Evolutionary conservation across 1,140 invertebrate species (phyloP).

Genomic region (Leptinotarsa undecemlineata): DNA sequence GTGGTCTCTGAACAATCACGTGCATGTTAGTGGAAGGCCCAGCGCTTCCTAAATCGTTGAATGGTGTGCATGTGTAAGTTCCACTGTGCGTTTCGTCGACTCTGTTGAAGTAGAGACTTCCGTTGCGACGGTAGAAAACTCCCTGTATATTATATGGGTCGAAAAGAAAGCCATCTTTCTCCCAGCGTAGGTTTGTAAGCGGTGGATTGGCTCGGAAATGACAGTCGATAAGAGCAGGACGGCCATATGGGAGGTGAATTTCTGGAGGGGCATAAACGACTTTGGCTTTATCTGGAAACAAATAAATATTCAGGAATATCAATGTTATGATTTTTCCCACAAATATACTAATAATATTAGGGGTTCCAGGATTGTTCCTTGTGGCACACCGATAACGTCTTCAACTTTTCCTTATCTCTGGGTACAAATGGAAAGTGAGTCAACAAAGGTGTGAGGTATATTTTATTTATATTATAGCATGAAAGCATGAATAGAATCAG

Average conservation of each 20-base stretch:
- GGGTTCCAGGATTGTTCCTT: too few relatives aligned
- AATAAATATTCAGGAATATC: not conserved
- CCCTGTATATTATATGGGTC: conserved; percentile 89
- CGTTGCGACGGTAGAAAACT: conserved; percentile 83
- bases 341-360: too few relatives aligned
- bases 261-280: conserved; percentile 87
- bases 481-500: too few relatives aligned
- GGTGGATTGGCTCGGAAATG: conserved; percentile 92
- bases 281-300: conserved; percentile 80
- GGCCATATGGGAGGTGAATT: conserved; percentile 85
- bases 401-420: too few relatives aligned
- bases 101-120: conserved; percentile 78
- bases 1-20: conserved; percentile 86
- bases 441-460: too few relatives aligned
- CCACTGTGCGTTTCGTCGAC: conserved; percentile 78
- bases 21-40: conserved; percentile 83
- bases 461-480: too few relatives aligned
- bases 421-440: too few relatives aligned
- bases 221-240: conserved; percentile 88
- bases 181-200: conserved; percentile 90
- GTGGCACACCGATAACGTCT: too few relatives aligned
- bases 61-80: conserved; percentile 88
- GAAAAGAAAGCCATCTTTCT: conserved; percentile 89
- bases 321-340: too few relatives aligned
- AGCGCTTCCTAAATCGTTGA: conserved; percentile 80